phyloP scores from a whole-genome alignment of 2,113 vertebrate species.

The Halcyon senegalensis region DNA sequence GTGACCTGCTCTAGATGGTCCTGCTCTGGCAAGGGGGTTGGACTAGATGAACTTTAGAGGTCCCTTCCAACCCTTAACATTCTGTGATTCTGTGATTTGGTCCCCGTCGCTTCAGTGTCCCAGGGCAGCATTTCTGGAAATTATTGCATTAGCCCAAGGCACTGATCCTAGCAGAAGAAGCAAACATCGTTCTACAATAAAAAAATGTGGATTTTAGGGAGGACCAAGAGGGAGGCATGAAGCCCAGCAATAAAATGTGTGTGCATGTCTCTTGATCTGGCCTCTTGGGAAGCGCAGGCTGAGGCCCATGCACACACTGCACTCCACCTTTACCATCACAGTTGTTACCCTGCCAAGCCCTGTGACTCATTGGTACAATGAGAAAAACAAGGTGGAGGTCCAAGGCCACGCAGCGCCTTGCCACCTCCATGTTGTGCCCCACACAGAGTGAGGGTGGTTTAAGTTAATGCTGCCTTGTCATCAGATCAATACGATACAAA shows the following conservation, averaged over 20 bases:
- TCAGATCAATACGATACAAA: background rate
- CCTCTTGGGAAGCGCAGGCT: accelerated
- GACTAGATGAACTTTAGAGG: too few relatives aligned
- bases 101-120: background rate
- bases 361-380: background rate
- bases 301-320: accelerated
- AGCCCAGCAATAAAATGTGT: background rate
- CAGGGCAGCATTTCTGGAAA: background rate
- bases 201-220: background rate
- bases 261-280: background rate
- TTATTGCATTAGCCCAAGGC: background rate
- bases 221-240: background rate
- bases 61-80: too few relatives aligned
- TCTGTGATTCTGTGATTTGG: background rate
- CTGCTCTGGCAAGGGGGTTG: too few relatives aligned
- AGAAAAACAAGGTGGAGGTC: background rate
- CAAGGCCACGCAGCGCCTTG: accelerated
- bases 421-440: accelerated
- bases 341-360: background rate
- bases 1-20: too few relatives aligned
- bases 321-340: background rate
- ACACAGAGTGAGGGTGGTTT: background rate
- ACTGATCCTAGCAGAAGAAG: background rate
- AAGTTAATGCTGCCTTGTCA: background rate
- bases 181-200: accelerated